Conservation (phyloP, 2,797 vertebrate genomes). For the Leptoclinus maculatus region DNA sequence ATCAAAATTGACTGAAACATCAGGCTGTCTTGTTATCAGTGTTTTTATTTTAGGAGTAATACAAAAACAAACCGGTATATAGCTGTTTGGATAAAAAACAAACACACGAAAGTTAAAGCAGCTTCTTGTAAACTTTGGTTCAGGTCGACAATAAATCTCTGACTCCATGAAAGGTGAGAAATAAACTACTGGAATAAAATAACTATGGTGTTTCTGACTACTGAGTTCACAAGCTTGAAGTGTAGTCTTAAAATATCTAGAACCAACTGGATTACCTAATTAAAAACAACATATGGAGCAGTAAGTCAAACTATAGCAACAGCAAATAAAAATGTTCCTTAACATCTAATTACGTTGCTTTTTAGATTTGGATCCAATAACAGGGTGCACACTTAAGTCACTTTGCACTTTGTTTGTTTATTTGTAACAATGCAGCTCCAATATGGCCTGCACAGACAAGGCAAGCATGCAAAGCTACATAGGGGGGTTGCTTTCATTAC, state of each 20-base stretch:
- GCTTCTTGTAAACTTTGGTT: neutral
- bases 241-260: neutral
- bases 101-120: neutral
- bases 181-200: neutral
- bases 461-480: conserved; percentile 16
- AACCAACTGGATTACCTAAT: neutral
- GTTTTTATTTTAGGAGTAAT: conserved; percentile 20
- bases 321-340: neutral
- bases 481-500: conserved; percentile 37
- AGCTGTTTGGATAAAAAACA: neutral
- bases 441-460: neutral
- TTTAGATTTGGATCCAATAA: neutral
- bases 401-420: conserved; percentile 6
- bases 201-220: neutral
- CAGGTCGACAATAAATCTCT: neutral
- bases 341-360: neutral
- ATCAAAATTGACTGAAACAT: conserved; percentile 32
- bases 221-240: neutral
- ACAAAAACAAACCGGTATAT: neutral
- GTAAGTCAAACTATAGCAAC: neutral
- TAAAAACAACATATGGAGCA: neutral
- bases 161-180: neutral
- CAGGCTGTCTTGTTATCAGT: conserved; percentile 25
- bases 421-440: neutral
- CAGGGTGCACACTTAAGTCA: neutral